These are phyloP conservation scores for Xanthorhoe spadicearia DNA, from an alignment of 2,888 invertebrate species.

Conservation along the genomic window DNA sequence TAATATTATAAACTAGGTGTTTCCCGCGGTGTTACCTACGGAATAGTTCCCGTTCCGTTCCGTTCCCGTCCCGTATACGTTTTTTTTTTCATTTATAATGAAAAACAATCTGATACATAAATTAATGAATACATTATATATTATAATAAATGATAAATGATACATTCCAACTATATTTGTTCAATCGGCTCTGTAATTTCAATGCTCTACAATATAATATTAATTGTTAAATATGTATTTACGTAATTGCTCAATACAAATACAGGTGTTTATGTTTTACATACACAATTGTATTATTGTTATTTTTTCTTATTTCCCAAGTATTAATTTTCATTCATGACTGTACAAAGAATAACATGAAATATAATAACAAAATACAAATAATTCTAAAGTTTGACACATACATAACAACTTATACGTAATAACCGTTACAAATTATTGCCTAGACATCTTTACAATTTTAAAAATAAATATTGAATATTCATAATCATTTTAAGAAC, in stretches of 20 bases:
- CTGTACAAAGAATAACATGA: too few relatives aligned
- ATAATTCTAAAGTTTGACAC: constrained; percentile 1
- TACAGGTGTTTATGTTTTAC: constrained; percentile 1
- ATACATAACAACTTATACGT: neutral
- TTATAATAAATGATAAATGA: too few relatives aligned
- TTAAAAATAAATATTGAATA: constrained; percentile 42
- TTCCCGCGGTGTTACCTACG: too few relatives aligned
- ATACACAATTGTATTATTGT: neutral
- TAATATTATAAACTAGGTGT: constrained; percentile 7
- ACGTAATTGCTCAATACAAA: neutral
- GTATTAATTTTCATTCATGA: too few relatives aligned
- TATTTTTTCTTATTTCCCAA: too few relatives aligned
- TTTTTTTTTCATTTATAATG: too few relatives aligned
- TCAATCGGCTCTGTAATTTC: neutral
- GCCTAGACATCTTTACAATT: constrained; percentile 21
- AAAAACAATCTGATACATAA: too few relatives aligned
- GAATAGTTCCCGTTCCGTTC: too few relatives aligned
- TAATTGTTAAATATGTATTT: constrained; percentile 8
- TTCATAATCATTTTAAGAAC: constrained; percentile 22
- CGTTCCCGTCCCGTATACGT: too few relatives aligned
- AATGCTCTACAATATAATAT: neutral
- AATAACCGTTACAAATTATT: constrained; percentile 32
- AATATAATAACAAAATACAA: neutral
- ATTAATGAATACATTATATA: too few relatives aligned
- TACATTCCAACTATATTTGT: too few relatives aligned